Conservation (phyloP, 2,888 invertebrate genomes). For the Trissonchulus latispiculum region DNA sequence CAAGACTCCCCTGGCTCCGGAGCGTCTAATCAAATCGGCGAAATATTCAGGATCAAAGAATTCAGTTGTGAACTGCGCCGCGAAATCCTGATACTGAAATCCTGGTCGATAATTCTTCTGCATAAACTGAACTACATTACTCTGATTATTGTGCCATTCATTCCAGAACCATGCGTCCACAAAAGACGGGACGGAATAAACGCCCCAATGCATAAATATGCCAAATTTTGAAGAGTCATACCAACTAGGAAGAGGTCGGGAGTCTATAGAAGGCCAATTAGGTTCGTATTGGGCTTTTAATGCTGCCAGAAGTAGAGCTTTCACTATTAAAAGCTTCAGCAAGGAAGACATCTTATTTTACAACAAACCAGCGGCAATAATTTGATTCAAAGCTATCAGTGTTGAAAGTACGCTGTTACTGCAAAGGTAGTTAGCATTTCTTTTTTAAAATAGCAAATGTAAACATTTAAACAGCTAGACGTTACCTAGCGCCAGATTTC, state of each 20-base stretch:
- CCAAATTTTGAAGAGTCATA: slow-evolving; percentile 49
- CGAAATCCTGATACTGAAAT: slow-evolving; percentile 28
- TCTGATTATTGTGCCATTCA: slow-evolving; percentile 16
- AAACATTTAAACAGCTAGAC: no score
- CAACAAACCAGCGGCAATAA: no score
- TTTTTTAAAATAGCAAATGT: no score
- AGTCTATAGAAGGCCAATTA: slow-evolving; percentile 47
- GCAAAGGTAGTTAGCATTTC: no score
- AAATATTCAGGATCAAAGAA: slow-evolving; percentile 28
- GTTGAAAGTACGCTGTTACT: no score
- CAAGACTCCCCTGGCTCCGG: slow-evolving; percentile 31
- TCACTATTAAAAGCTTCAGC: no score
- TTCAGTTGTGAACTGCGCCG: slow-evolving; percentile 26
- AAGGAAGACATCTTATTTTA: no score
- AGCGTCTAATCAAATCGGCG: slow-evolving; percentile 23
- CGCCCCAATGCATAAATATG: slow-evolving; percentile 50
- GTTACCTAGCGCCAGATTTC: slow-evolving; percentile 76
- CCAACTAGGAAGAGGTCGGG: slow-evolving; percentile 46
- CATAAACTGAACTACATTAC: slow-evolving; percentile 24
- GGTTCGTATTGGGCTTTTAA: slow-evolving; percentile 32
- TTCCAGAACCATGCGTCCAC: slow-evolving; percentile 41
- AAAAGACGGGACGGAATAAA: slow-evolving; percentile 46
- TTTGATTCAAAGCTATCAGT: no score
- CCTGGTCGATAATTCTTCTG: slow-evolving; percentile 27
- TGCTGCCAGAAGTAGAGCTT: no score